These are phyloP conservation scores for Gisinianus flammeolus DNA, from an alignment of 2,888 invertebrate genomes.

Conservation along the genomic window DNA sequence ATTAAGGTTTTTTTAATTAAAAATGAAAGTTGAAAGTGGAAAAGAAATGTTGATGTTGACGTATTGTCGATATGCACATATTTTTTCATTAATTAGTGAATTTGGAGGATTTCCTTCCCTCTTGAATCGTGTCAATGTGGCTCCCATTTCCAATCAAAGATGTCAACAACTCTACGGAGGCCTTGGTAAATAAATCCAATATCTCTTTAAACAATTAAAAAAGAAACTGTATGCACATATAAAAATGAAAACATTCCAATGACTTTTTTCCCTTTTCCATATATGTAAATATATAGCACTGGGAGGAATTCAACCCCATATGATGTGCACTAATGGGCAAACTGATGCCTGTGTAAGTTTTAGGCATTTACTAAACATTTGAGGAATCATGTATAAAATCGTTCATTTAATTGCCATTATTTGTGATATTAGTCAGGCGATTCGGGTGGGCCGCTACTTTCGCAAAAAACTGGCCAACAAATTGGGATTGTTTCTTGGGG, in stretches of 20 bases:
- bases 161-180: constrained; percentile 81
- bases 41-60: background rate
- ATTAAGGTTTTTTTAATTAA: background rate
- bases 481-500: constrained; percentile 93
- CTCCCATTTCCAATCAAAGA: constrained; percentile 79
- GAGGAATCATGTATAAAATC: no score
- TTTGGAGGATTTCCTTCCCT: constrained; percentile 81
- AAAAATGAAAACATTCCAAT: background rate
- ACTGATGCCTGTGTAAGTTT: constrained; percentile 85
- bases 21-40: background rate
- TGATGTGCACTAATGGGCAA: constrained; percentile 84
- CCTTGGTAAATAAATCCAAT: constrained; percentile 67
- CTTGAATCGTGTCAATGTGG: constrained; percentile 81
- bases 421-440: no score
- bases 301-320: constrained; percentile 79
- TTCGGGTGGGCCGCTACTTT: constrained; percentile 86
- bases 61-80: no score
- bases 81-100: constrained; percentile 65
- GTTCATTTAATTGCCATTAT: no score
- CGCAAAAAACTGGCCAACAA: constrained; percentile 80
- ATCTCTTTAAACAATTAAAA: no score
- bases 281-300: background rate
- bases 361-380: no score
- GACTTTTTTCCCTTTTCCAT: background rate
- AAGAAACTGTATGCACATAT: background rate